Evolutionary conservation across 2,113 vertebrate genomes (phyloP).

Genomic region (Camelus bactrianus): DNA sequence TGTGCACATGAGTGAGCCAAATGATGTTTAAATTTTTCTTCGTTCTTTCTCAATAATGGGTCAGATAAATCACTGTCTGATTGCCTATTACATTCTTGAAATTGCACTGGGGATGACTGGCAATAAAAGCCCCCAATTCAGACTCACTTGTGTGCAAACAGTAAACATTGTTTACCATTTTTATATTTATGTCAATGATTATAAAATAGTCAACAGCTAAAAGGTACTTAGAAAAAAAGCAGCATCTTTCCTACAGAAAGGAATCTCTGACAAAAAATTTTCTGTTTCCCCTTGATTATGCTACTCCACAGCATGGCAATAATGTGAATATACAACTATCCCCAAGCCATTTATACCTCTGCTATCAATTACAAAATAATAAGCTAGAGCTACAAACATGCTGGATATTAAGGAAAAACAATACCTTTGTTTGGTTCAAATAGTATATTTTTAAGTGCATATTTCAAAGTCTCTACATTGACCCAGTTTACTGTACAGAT

Average conservation of each 20-base stretch:
- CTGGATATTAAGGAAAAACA: conserved; percentile 51
- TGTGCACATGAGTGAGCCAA: conserved; percentile 61
- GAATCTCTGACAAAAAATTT: conserved; percentile 20
- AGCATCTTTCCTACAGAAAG: conserved; percentile 52
- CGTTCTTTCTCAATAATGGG: conserved; percentile 75
- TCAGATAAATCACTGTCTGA: conserved; percentile 81
- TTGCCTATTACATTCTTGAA: conserved; percentile 71
- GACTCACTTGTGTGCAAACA: conserved; percentile 73
- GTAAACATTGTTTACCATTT: conserved; percentile 79
- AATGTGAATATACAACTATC: neutral
- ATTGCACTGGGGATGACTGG: conserved; percentile 63
- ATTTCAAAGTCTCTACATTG: conserved; percentile 3
- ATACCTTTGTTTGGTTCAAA: neutral
- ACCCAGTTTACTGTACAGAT: neutral
- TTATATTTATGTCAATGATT: conserved; percentile 78
- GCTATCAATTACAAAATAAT: conserved; percentile 67
- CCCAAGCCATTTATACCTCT: conserved; percentile 48
- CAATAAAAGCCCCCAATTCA: conserved; percentile 71
- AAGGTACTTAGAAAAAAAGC: conserved; percentile 57
- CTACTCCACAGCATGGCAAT: neutral
- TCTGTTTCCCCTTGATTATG: conserved; percentile 61
- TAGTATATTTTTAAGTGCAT: neutral
- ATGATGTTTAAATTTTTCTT: conserved; percentile 71
- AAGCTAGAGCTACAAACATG: conserved; percentile 25
- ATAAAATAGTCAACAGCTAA: conserved; percentile 72